phyloP scores from a whole-genome alignment of 2,797 vertebrate species.

The Pipistrellus pygmaeus region DNA sequence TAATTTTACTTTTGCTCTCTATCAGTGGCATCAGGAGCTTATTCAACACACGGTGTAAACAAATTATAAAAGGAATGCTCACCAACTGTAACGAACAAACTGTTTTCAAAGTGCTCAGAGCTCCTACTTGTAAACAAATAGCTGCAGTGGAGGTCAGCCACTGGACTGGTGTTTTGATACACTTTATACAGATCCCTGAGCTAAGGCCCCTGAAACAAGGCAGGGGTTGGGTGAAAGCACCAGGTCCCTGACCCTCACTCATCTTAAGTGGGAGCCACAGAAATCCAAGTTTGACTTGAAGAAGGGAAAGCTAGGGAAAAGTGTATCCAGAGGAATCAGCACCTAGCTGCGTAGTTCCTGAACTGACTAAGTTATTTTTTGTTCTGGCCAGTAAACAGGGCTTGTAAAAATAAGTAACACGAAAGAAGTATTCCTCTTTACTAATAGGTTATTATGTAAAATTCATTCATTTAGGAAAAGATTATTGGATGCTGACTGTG shows the following conservation, averaged over 20 bases:
- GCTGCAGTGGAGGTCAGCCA: background rate
- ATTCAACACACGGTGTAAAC: background rate
- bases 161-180: slow-evolving; percentile 6
- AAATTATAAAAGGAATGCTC: slow-evolving; percentile 51
- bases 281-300: background rate
- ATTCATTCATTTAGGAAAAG: background rate
- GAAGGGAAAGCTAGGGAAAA: background rate
- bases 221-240: background rate
- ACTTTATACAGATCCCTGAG: slow-evolving; percentile 1
- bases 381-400: background rate
- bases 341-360: background rate
- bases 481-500: background rate
- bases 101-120: slow-evolving; percentile 63
- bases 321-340: background rate
- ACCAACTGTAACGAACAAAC: slow-evolving; percentile 34
- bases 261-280: background rate
- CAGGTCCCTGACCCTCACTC: background rate
- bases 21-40: background rate
- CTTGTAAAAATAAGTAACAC: background rate
- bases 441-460: slow-evolving; percentile 18
- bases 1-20: slow-evolving; percentile 16
- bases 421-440: background rate
- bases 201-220: background rate
- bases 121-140: slow-evolving; percentile 43
- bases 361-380: background rate